Evolutionary conservation across 1,140 invertebrate species (phyloP).

Genomic region (Drosophila setifemur): DNA sequence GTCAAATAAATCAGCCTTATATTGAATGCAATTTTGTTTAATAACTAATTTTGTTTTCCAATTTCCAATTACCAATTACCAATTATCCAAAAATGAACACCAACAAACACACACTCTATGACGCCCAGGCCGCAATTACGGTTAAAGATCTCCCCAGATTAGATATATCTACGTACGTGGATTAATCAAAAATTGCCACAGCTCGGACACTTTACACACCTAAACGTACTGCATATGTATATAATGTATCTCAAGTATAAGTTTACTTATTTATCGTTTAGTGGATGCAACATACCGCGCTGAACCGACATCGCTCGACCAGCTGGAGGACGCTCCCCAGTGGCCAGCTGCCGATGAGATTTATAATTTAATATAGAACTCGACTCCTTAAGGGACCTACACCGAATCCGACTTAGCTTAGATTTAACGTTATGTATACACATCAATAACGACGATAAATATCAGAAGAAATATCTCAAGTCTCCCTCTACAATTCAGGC

Average conservation of each 20-base stretch:
- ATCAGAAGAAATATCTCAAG: conserved; percentile 67
- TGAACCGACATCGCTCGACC: conserved; percentile 50
- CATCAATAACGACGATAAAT: conserved; percentile 76
- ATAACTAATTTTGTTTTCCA: conserved; percentile 69
- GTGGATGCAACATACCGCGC: conserved; percentile 79
- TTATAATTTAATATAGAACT: conserved; percentile 55
- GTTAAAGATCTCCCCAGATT: background rate
- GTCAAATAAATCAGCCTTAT: conserved; percentile 80
- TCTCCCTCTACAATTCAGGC: conserved; percentile 52
- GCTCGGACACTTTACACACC: conserved; percentile 23
- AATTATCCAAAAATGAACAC: conserved; percentile 53
- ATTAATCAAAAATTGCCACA: conserved; percentile 3
- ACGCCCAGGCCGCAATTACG: conserved; percentile 33
- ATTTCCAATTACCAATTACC: no score
- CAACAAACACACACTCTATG: conserved; percentile 52
- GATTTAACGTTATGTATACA: conserved; percentile 58
- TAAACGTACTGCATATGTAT: conserved; percentile 50
- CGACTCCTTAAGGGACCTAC: conserved; percentile 4
- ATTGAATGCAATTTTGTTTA: conserved; percentile 70
- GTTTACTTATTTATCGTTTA: conserved; percentile 72
- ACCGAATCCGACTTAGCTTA: conserved; percentile 31
- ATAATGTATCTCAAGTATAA: conserved; percentile 42
- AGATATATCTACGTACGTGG: conserved; percentile 9
- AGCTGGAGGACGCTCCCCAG: conserved; percentile 8
- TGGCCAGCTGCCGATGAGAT: conserved; percentile 60